Base-by-base conservation (phyloP, 2,888 invertebrate species). In the Cephonodes hylas region DNA sequence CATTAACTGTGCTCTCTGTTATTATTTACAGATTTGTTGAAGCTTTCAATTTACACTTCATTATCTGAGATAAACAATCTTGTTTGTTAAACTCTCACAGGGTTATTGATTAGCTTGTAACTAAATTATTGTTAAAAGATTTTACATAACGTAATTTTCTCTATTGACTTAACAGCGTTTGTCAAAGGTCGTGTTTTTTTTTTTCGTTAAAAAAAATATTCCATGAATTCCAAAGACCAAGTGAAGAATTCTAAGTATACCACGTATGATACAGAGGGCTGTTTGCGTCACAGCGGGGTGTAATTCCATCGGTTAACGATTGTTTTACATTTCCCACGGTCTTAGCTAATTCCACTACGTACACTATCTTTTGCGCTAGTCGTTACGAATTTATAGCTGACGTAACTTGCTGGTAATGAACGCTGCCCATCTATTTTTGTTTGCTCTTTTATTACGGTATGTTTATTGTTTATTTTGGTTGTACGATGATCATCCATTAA, bases 281-380 rank as follows among this genome's bases (percentile, higher is more conserved):
- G 58, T 25, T 63, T 38, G 15, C 59, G 48, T 42, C 42, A 53
- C 25, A 15, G 10, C 42, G 48, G 53, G 25, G 38, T 60, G 65
- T 60, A 68, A 70, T 70, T 70, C 66, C 63, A 63, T 27, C 59
- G 57, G 58, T 70, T 73, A 70, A 69, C 66, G 66, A 68, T 68
- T 64, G 59, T 73, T 77, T 70, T 66, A 69, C 67, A 60, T 68
- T 76, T 73, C 75, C 72, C 76, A 76, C 76, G 72, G 61, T 67
- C 65, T 70, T 71, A 66, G 64, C 65, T 67, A 74, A 74, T 66
- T 64, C 64, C 64, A 65, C 64, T 65, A 62, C 61, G 61, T 62
- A 44, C 59, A 64, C 44, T 64, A 60, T 60, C 60, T 67, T 70
- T 66, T 64, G 64, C 66, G 64, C 64, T 59, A 63, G 65, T 66